Evolutionary conservation across 2,888 invertebrate species (phyloP), one percentile per base, ranked within the genome.

Genomic region (Meghimatium bilineatum): DNA sequence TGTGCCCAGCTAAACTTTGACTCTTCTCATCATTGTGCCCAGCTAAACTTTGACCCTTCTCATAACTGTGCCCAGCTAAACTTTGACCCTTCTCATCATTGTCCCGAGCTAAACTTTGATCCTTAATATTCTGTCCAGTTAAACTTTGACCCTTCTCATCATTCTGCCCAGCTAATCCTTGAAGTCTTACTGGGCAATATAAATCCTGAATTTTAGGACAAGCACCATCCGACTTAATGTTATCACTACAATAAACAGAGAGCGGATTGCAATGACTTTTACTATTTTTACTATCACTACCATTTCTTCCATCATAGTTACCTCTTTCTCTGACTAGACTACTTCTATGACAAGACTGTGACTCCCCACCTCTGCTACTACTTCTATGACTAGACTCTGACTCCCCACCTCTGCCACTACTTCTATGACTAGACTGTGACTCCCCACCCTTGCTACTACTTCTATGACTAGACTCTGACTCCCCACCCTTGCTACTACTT

Each of bases 381-480:
- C 12, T 44, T 76, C 74, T 86, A 60, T 85, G 86, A 83, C 74
- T 85, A 56, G 83, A 56, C n/a, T 78, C 78, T 49, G 86, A 81
- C n/a, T 86, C 44, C 5, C 44, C 44, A 44, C 12, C 44, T 44
- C 44, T 12, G 44, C 44, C 12, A 44, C 44, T 44, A 12, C 12
- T 44, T 76, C 74, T 86, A 60, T 85, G 86, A 83, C 74, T 85
- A 56, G 83, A 56, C n/a, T 78, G 78, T 49, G 86, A 81, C n/a
- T 86, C 87, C 49, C 87, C 86, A 32, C 89, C 88, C 76, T 89
- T 86, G 67, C 83, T 82, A 12, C 88, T 88, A 20, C 87, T 86
- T 74, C 87, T 88, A 26, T 91, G 90, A 67, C 89, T 87, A 12
- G 91, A n/a, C n/a, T n/a, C n/a, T n/a, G 90, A 0, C 92, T 92